phyloP scores from a whole-genome alignment of 2,797 vertebrate species.

The Pipistrellus nathusii region DNA sequence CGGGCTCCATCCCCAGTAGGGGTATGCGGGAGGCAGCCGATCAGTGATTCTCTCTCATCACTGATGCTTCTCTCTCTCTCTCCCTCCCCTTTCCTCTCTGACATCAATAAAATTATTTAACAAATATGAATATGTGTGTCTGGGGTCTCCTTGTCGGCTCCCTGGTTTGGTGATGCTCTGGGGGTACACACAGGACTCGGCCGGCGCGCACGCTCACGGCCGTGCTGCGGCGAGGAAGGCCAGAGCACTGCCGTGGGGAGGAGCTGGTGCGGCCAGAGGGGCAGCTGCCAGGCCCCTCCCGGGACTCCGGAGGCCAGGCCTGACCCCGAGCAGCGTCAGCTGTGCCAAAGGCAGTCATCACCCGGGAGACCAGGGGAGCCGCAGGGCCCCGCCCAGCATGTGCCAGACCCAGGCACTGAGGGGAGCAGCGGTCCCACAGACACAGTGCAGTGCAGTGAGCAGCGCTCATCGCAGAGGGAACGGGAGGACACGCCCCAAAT shows the following conservation, averaged over 20 bases:
- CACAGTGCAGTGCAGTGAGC: background rate
- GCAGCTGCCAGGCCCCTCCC: background rate
- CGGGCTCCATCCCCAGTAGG: too few relatives aligned
- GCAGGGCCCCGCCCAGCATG: background rate
- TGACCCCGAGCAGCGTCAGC: too few relatives aligned
- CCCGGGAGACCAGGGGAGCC: background rate
- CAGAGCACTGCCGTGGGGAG: background rate
- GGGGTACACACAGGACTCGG: background rate
- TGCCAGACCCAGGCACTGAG: background rate
- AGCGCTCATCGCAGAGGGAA: too few relatives aligned
- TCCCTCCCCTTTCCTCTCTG: too few relatives aligned
- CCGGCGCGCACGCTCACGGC: too few relatives aligned
- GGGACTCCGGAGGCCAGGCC: too few relatives aligned
- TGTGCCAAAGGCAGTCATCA: background rate
- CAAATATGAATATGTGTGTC: background rate
- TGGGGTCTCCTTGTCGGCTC: accelerated
- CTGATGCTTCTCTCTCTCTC: too few relatives aligned
- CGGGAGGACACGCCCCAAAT: background rate
- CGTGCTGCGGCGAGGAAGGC: background rate
- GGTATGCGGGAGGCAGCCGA: too few relatives aligned
- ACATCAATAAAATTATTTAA: too few relatives aligned
- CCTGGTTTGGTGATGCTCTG: background rate
- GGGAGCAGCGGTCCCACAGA: background rate
- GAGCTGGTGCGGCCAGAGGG: background rate
- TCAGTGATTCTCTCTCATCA: too few relatives aligned